phyloP scores from a whole-genome alignment of 2,888 invertebrate species.

The Patella pellucida region DNA sequence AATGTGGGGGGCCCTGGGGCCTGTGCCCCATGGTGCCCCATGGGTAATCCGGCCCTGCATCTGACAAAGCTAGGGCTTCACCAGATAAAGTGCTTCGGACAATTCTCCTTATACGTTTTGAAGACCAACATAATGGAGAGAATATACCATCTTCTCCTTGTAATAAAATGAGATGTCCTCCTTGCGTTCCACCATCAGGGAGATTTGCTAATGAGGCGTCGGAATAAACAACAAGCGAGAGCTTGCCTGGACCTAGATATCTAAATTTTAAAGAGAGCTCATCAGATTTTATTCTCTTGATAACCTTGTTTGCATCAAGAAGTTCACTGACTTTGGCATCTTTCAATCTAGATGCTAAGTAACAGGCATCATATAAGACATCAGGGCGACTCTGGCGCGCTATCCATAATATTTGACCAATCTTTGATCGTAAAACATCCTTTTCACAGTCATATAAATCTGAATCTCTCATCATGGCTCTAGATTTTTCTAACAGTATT shows the following conservation, averaged over 20 bases:
- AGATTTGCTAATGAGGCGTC: neutral
- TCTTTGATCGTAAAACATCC: conserved; percentile 10
- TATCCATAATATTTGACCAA: conserved; percentile 17
- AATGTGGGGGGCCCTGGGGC: too few species aligned
- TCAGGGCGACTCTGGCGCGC: neutral
- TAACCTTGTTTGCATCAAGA: conserved; percentile 18
- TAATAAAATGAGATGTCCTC: neutral
- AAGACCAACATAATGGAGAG: conserved; percentile 3
- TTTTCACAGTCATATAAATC: conserved; percentile 3
- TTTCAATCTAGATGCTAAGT: neutral
- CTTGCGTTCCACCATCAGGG: neutral
- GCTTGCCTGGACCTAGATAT: neutral
- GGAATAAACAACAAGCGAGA: neutral
- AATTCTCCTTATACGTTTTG: conserved; percentile 1
- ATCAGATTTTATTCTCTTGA: conserved; percentile 19
- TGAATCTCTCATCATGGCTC: neutral
- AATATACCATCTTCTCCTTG: neutral
- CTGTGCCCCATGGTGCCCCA: too few species aligned
- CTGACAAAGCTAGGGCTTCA: neutral
- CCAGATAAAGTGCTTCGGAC: neutral
- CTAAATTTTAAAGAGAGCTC: neutral
- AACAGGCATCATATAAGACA: neutral
- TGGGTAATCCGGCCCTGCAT: too few species aligned
- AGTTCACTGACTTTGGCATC: conserved; percentile 8
- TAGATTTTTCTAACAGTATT: neutral